Conservation (phyloP, 2,113 vertebrate genomes). For the Nicator chloris region DNA sequence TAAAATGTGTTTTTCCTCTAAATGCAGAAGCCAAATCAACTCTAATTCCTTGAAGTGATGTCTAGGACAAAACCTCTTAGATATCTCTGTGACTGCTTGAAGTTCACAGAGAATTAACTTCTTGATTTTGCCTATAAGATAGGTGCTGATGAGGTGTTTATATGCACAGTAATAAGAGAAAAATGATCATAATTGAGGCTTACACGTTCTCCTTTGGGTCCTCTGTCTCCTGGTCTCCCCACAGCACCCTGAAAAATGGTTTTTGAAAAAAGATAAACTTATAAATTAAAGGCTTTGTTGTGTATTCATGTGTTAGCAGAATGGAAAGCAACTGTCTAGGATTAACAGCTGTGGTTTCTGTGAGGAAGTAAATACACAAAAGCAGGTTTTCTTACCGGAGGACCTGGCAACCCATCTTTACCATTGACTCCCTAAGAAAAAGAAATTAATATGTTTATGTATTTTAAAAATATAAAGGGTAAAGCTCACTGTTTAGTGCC, state of each 20-base stretch:
- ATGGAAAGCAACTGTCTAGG: neutral
- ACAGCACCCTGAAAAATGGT: slow-evolving; percentile 78
- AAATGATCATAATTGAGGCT: slow-evolving; percentile 11
- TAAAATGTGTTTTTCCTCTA: neutral
- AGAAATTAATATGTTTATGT: neutral
- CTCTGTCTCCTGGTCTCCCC: slow-evolving; percentile 90
- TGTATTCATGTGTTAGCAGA: neutral
- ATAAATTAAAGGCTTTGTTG: neutral
- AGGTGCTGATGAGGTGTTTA: neutral
- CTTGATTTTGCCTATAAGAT: neutral
- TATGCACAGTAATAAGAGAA: neutral
- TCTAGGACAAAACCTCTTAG: neutral
- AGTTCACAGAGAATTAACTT: neutral
- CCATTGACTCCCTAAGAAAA: slow-evolving; percentile 73
- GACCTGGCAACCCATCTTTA: slow-evolving; percentile 79
- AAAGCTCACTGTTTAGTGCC: neutral
- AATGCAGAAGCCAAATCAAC: neutral
- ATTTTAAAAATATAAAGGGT: neutral
- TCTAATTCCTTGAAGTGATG: neutral
- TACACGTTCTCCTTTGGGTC: slow-evolving; percentile 97
- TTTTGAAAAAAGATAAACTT: neutral
- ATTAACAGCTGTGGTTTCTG: neutral
- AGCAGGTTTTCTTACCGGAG: slow-evolving; percentile 69
- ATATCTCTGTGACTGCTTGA: neutral
- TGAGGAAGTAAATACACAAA: neutral